A percentile compares a stretch with the other conserved stretches of the same genome.
These are phyloP conservation scores for Diceros bicornis DNA, from an alignment of 2,797 vertebrate genomes.

Conservation along the genomic window DNA sequence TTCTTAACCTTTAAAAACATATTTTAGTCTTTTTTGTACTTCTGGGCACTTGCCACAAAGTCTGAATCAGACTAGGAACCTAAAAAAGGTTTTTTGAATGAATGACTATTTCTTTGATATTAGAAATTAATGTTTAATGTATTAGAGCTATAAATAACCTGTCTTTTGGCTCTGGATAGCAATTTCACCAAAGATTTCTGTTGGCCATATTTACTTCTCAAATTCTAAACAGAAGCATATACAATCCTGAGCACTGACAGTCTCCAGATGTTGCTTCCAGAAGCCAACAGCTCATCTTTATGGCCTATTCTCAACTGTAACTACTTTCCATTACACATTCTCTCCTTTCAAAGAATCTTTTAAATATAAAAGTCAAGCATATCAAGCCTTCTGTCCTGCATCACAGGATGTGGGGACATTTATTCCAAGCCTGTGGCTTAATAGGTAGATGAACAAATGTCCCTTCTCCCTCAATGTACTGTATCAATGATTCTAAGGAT, in stretches of 20 bases:
- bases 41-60: background rate
- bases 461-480: constrained; percentile 19
- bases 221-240: constrained; percentile 19
- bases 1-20: background rate
- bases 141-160: background rate
- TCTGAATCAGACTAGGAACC: background rate
- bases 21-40: background rate
- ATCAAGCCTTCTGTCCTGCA: constrained; percentile 51
- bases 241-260: background rate
- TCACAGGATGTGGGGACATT: constrained; percentile 42
- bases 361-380: constrained; percentile 72
- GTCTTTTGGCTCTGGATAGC: background rate
- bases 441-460: constrained; percentile 70
- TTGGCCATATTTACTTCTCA: background rate
- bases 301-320: constrained; percentile 45
- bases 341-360: constrained; percentile 62
- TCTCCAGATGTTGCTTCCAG: constrained; percentile 63
- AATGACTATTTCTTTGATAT: background rate
- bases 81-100: constrained; percentile 6
- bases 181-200: constrained; percentile 6
- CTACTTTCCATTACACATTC: constrained; percentile 53
- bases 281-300: constrained; percentile 71
- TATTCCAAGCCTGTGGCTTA: constrained; percentile 65
- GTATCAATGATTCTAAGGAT: constrained; percentile 66
- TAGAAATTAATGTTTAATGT: background rate